A percentile compares a stretch with the other conserved stretches of the same genome.
These are phyloP conservation scores for Pyrrhia umbra DNA, from an alignment of 2,888 invertebrate genomes.

Conservation along the genomic window DNA sequence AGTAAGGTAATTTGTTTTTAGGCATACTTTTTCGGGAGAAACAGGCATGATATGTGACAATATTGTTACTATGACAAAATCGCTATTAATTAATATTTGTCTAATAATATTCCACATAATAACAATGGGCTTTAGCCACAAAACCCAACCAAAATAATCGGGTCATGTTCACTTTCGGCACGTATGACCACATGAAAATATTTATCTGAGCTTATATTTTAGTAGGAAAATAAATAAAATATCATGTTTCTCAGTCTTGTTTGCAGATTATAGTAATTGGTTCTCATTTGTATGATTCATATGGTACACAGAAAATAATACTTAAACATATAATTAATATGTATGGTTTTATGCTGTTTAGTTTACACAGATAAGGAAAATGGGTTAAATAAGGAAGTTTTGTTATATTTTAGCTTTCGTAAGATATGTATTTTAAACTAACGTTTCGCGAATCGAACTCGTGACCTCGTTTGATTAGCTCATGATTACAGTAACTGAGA, in stretches of 20 bases:
- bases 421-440: neutral
- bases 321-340: too few relatives aligned
- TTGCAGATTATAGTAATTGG: conserved; percentile 33
- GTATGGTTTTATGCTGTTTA: too few relatives aligned
- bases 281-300: conserved; percentile 25
- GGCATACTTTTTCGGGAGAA: too few relatives aligned
- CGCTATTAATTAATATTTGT: conserved; percentile 1
- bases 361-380: too few relatives aligned
- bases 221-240: conserved; percentile 10
- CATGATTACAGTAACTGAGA: neutral
- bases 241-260: neutral
- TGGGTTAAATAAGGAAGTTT: neutral
- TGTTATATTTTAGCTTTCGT: neutral
- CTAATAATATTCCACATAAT: neutral
- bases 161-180: conserved; percentile 20
- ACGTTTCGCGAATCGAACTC: neutral
- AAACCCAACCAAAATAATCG: conserved; percentile 41
- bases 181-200: conserved; percentile 41
- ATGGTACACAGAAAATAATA: neutral
- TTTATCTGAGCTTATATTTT: conserved; percentile 8
- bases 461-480: neutral
- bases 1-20: too few relatives aligned
- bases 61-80: neutral
- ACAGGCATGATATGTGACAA: too few relatives aligned
- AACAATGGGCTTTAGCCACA: conserved; percentile 11